Percentiles rank a stretch among this genome's conserved stretches.
Conservation (phyloP, 2,113 vertebrate genomes). For the Craseonycteris thonglongyai region DNA sequence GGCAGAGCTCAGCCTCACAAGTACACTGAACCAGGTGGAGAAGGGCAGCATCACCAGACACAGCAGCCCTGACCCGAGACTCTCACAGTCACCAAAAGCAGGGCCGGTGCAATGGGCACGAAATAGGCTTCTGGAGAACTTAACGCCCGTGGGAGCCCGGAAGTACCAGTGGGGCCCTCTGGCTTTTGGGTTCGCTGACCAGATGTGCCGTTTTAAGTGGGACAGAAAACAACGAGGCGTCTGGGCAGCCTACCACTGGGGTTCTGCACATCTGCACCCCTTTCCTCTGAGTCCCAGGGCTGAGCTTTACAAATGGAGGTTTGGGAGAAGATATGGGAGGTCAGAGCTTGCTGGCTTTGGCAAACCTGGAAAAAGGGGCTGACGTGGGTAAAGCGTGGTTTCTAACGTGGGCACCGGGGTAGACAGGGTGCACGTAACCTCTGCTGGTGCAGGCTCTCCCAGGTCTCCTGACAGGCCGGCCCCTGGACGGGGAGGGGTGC, state of each 20-base stretch:
- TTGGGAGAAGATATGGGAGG: neutral
- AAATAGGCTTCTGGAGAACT: neutral
- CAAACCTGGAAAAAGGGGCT: neutral
- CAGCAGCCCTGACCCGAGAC: neutral
- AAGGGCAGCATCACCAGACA: neutral
- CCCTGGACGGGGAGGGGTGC: neutral
- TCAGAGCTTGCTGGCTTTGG: neutral
- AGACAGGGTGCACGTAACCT: rapidly evolving
- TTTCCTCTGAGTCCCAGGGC: neutral
- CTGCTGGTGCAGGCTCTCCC: neutral
- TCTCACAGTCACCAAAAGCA: neutral
- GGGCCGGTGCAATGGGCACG: neutral
- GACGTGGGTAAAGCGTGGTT: rapidly evolving
- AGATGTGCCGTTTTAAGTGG: too few relatives aligned
- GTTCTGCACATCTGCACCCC: too few relatives aligned
- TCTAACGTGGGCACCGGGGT: neutral
- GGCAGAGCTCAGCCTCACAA: neutral
- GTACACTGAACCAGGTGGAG: neutral
- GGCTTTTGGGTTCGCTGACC: neutral
- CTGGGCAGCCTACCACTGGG: too few relatives aligned
- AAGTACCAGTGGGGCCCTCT: neutral
- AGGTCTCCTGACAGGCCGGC: too few relatives aligned
- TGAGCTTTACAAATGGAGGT: neutral
- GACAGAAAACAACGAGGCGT: too few relatives aligned
- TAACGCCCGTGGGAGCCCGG: neutral